Evolutionary conservation across 2,113 vertebrate species (phyloP).

Genomic region (Corythornis cristatus): DNA sequence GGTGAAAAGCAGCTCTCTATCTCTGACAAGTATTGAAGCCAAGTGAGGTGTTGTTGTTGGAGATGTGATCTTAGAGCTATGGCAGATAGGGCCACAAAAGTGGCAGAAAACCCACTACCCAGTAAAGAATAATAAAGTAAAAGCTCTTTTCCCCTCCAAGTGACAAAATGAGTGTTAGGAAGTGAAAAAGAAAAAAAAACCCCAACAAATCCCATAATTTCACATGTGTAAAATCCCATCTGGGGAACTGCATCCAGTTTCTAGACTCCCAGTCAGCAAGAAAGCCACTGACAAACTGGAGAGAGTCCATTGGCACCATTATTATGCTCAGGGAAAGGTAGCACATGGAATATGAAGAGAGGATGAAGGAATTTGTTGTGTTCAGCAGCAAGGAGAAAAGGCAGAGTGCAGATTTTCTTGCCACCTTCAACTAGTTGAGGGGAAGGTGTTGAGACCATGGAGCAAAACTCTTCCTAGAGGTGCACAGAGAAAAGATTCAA

Average conservation of each 20-base stretch:
- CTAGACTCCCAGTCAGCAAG: not conserved
- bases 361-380: not conserved
- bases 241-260: not conserved
- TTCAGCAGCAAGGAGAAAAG: not conserved
- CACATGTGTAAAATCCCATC: not conserved
- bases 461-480: not conserved
- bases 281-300: not conserved
- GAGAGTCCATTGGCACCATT: not conserved
- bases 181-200: not conserved
- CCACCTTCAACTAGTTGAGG: not conserved
- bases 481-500: not conserved
- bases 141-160: not conserved
- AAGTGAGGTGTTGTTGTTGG: not conserved
- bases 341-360: not conserved
- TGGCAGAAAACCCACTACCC: not conserved
- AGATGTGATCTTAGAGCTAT: not conserved
- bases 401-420: not conserved
- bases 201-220: not conserved
- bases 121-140: not conserved
- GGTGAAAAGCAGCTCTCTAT: not conserved
- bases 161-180: not conserved
- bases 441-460: not conserved
- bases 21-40: not conserved
- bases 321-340: not conserved
- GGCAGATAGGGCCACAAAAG: not conserved